Evolutionary conservation across 2,797 vertebrate species (phyloP), one percentile per base, ranked within the genome.

Genomic region (Lacerta viridis): DNA sequence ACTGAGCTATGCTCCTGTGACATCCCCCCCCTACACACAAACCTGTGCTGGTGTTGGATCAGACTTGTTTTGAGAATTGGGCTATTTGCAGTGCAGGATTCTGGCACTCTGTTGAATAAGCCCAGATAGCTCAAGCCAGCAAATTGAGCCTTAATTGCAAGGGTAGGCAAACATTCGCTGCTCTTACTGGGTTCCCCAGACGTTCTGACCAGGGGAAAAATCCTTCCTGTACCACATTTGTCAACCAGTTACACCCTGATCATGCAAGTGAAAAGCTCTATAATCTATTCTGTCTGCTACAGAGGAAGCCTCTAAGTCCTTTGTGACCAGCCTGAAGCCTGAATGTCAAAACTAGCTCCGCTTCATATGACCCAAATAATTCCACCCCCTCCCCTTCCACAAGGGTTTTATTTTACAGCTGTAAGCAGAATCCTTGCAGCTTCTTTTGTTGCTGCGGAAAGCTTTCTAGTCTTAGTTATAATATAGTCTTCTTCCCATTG

Each of bases 391-490:
- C 55, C 11, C 3, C 85, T 80, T 84, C 74, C 41, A 41, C 11
- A 55, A 55, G 10, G 27, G 1, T 90, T 91, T 84, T 80, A 29
- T 86, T 91, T 92, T 76, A 41, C 59, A 81, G 84, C 36, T 92
- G 46, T 80, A 89, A 59, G 66, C 43, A 7, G 71, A 89, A 55
- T 84, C 55, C 80, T 80, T 74, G 75, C 83, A 15, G 72, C 72
- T 82, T 88, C 85, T 68, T 36, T 33, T 46, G 29, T 25, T 88
- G 66, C 36, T 82, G 86, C 64, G 29, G 46, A 15, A n/a, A 69
- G 71, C 61, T 74, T 92, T 91, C 82, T 83, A 77, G 33, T 5
- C 90, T 83, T 79, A 61, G 85, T 92, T 91, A 69, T 50, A 81
- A 83, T 83, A 86, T 82, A 77, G 9, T 81, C 83, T 66, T 81